Base-by-base conservation (phyloP, 2,797 vertebrate species). In the Lacerta viridis region DNA sequence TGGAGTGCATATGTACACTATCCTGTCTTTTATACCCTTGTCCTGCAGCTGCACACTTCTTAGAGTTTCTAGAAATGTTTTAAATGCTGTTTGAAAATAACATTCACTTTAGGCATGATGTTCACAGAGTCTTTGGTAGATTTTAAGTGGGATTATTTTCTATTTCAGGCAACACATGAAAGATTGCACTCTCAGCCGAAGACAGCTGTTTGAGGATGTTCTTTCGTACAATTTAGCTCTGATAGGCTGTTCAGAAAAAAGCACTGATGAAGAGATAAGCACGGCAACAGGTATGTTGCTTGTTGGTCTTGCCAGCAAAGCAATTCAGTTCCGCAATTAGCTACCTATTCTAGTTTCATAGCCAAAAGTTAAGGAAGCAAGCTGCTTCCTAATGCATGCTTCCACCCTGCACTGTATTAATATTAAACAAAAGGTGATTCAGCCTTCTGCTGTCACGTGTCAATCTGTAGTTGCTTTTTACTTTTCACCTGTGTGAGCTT, bases 111-210 rank as follows among this genome's bases (percentile, higher is more conserved):
- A 76, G 23, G 10, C 39, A 66, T 27, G 55, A 39, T 68, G n/a
- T 77, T 29, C 20, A 50, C 23, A 59, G n/a, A 23, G n/a, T 83
- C n/a, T 10, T 46, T 18, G 15, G 15, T 17, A 43, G 3, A 5
- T 87, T 92, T 91, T 36, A 75, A 29, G 23, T 27, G 76, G 20
- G 46, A 66, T 87, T 80, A 27, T 88, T 93, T 79, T 36, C 95
- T 95, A 80, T 59, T 93, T 92, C 93, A 99, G 99, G 99, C 99
- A 99, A 93, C 99, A 99, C 95, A 98, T 98, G 97, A 98, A 98
- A 91, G 98, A 99, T 95, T 99, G 98, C 94, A 98, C 97, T 36
- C 96, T 99, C 88, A 98, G 91, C 29, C 98, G 98, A 87, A 98
- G 97, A 92, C 98, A 98, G 91, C 96, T 99, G 9, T 99, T 99